These are phyloP conservation scores for Mus caroli DNA, from an alignment of 2,797 vertebrate genomes.

Conservation along the genomic window DNA sequence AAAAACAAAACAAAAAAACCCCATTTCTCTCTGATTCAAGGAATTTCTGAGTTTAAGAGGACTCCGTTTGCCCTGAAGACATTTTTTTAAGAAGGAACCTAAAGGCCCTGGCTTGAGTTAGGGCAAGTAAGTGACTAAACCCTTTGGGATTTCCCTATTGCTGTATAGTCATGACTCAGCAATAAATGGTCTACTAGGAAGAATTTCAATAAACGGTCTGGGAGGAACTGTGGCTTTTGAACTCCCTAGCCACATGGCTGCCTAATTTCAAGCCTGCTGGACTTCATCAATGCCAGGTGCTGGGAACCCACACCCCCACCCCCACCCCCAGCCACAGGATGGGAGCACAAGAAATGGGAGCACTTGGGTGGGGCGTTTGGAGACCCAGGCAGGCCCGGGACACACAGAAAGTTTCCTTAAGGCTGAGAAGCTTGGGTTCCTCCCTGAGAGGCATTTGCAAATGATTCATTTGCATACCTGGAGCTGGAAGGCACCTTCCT, in stretches of 20 bases:
- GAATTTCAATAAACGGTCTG: not conserved
- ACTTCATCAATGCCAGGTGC: constrained; percentile 33
- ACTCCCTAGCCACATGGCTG: not conserved
- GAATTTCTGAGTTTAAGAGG: not conserved
- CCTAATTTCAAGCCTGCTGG: not conserved
- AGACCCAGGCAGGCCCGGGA: not conserved
- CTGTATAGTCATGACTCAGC: not conserved
- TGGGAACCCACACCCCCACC: no score
- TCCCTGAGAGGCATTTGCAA: constrained; percentile 19
- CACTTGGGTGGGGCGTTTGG: not conserved
- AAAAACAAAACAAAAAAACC: not conserved
- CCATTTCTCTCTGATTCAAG: not conserved
- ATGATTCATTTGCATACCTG: not conserved
- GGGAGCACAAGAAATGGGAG: constrained; percentile 45
- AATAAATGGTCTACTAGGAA: not conserved
- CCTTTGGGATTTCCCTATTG: not conserved
- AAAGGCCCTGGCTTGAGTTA: not conserved
- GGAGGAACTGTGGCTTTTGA: not conserved
- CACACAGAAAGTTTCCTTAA: not conserved
- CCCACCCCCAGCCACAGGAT: not conserved
- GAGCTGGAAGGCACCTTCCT: not conserved
- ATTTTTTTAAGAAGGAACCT: constrained; percentile 6
- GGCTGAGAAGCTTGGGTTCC: not conserved
- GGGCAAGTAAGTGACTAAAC: not conserved
- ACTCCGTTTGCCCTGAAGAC: not conserved